These are phyloP conservation scores for Leucozona laternaria DNA, from an alignment of 2,888 invertebrate genomes.

Conservation along the genomic window DNA sequence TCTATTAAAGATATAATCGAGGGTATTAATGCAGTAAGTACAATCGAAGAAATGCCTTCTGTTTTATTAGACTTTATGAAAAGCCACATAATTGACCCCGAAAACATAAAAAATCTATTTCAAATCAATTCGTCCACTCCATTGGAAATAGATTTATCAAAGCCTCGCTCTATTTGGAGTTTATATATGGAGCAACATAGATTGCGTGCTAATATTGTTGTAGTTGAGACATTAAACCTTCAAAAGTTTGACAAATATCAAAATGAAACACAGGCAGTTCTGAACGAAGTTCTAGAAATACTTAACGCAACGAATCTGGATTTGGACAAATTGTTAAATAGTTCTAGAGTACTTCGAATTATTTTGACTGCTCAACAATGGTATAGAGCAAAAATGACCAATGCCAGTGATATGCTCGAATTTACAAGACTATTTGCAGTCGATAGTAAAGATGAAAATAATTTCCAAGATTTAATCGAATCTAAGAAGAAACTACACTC, in stretches of 20 bases:
- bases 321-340: not conserved
- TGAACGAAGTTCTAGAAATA: constrained; percentile 45
- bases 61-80: constrained; percentile 78
- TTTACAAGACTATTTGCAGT: constrained; percentile 55
- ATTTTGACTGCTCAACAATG: constrained; percentile 45
- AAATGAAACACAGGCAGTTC: constrained; percentile 35
- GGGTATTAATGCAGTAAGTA: constrained; percentile 77
- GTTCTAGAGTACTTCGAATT: constrained; percentile 28
- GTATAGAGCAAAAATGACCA: constrained; percentile 51
- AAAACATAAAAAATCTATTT: constrained; percentile 79
- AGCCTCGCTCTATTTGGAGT: constrained; percentile 79
- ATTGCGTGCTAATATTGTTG: constrained; percentile 77
- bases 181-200: constrained; percentile 80
- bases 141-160: constrained; percentile 77
- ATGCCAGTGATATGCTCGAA: constrained; percentile 48
- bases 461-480: constrained; percentile 10
- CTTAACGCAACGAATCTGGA: not conserved
- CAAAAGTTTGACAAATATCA: constrained; percentile 77
- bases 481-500: constrained; percentile 20
- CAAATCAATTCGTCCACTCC: constrained; percentile 77
- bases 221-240: constrained; percentile 78
- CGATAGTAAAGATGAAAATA: constrained; percentile 12
- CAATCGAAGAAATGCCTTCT: constrained; percentile 76
- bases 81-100: constrained; percentile 79
- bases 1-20: constrained; percentile 79